Evolutionary conservation across 1,140 invertebrate genomes (phyloP).

Genomic region (Drosophila repleta): DNA sequence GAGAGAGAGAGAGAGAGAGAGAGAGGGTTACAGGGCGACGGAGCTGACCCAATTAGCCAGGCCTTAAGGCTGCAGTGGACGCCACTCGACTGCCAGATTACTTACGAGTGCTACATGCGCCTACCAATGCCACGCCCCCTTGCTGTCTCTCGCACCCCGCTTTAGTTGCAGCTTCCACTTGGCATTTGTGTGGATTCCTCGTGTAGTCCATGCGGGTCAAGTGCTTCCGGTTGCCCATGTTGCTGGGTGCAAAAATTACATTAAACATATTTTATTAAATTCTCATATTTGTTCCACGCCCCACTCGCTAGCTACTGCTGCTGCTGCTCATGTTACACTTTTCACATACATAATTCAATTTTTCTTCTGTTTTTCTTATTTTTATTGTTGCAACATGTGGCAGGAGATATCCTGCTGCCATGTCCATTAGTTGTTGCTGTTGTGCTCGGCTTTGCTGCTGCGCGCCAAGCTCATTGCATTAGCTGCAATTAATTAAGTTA

Average conservation of each 20-base stretch:
- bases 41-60: conserved; percentile 49
- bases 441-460: conserved; percentile 49
- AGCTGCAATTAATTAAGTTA: conserved; percentile 79
- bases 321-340: conserved; percentile 52
- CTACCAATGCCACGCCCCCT: conserved; percentile 1
- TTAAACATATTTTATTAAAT: conserved; percentile 79
- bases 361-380: conserved; percentile 13
- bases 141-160: too few species aligned
- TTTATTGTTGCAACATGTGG: conserved; percentile 31
- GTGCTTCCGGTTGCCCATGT: conserved; percentile 43
- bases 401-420: conserved; percentile 6
- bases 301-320: conserved; percentile 4
- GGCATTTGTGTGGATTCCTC: conserved; percentile 37
- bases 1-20: conserved; percentile 3
- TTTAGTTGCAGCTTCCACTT: conserved; percentile 25
- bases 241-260: conserved; percentile 57
- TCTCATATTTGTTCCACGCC: conserved; percentile 53
- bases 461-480: conserved; percentile 59
- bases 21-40: background rate
- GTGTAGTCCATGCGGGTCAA: conserved; percentile 33
- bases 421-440: background rate
- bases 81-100: conserved; percentile 49
- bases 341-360: conserved; percentile 72
- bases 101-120: conserved; percentile 17
- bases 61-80: conserved; percentile 25